Conservation (phyloP, 2,797 vertebrate genomes). For the Balearica regulorum region DNA sequence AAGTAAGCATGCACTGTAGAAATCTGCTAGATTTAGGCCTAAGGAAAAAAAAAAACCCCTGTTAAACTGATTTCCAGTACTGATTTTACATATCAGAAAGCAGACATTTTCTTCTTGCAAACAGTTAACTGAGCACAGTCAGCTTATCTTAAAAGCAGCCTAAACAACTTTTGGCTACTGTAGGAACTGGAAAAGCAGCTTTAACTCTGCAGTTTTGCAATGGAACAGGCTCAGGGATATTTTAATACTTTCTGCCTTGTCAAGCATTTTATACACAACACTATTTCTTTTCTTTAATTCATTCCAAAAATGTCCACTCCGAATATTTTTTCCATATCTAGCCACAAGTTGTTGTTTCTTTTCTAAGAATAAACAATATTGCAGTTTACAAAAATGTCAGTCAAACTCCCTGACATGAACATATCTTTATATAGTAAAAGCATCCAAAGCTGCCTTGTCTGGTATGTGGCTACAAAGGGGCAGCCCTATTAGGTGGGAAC, state of each 20-base stretch:
- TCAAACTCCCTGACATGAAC: slow-evolving; percentile 50
- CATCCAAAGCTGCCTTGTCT: slow-evolving; percentile 36
- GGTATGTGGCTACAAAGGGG: neutral
- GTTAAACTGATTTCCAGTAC: neutral
- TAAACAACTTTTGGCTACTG: neutral
- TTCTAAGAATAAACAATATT: slow-evolving; percentile 71
- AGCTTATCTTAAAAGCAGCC: slow-evolving; percentile 2
- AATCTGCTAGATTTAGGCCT: neutral
- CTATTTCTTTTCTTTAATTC: slow-evolving; percentile 49
- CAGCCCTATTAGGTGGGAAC: slow-evolving; percentile 11
- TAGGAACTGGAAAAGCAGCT: slow-evolving; percentile 34
- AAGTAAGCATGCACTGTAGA: neutral
- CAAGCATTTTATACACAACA: slow-evolving; percentile 46
- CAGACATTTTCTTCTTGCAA: neutral
- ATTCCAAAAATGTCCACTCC: slow-evolving; percentile 60
- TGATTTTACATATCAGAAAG: neutral
- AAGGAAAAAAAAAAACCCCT: neutral
- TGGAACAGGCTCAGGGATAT: slow-evolving; percentile 38
- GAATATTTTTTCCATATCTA: slow-evolving; percentile 73
- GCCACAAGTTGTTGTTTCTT: slow-evolving; percentile 58
- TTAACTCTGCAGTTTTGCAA: slow-evolving; percentile 32
- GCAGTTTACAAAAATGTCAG: slow-evolving; percentile 65
- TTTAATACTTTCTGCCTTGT: slow-evolving; percentile 59
- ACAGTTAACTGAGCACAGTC: neutral
- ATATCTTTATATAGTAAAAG: slow-evolving; percentile 76